Evolutionary conservation across 2,113 vertebrate genomes (phyloP), one percentile per base, ranked within the genome.

Genomic region (Macroglossus sobrinus): DNA sequence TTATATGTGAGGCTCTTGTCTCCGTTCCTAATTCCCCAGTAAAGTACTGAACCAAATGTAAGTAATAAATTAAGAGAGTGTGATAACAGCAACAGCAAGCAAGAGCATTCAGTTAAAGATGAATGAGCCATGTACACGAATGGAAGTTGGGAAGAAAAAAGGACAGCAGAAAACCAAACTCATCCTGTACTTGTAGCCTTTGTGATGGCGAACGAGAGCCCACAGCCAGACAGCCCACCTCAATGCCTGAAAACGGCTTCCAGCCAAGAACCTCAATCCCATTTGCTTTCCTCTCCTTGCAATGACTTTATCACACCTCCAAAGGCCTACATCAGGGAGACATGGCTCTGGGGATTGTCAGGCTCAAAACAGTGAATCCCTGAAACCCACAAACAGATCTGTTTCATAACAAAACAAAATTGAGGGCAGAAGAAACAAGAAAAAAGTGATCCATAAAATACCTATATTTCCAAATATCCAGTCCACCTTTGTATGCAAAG

Each of bases 171-270:
- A 75, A 68, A 66, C 19, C 53, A 64, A 82, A 22, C 15, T 28
- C 5, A 24, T 59, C 30, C 61, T 76, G 75, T 80, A 43, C 66
- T 28, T 68, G 75, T 19, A 95, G 81, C 12, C 86, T 97, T 84
- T 38, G 43, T 80, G 63, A 96, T 74, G 80, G 50, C 92, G 64
- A 69, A 78, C 19, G 38, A 50, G 69, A 55, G 81, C 47, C 93
- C 72, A 26, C 6, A 95, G 40, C 50, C 38, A 50, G 84, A 89
- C 33, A 82, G 16, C 57, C 69, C 64, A 79, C 66, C 66, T 38
- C 81, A 33, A 81, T 45, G 72, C 71, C 84, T 88, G 35, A 24
- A 79, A 38, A 82, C 12, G 47, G 12, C n/a, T 71, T 16, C 79
- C 30, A 38, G 43, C 38, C 57, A 15, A 53, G 66, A 76, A 50